These are phyloP conservation scores for Lepisosteus oculatus DNA, from an alignment of 2,113 vertebrate species.

Conservation along the genomic window DNA sequence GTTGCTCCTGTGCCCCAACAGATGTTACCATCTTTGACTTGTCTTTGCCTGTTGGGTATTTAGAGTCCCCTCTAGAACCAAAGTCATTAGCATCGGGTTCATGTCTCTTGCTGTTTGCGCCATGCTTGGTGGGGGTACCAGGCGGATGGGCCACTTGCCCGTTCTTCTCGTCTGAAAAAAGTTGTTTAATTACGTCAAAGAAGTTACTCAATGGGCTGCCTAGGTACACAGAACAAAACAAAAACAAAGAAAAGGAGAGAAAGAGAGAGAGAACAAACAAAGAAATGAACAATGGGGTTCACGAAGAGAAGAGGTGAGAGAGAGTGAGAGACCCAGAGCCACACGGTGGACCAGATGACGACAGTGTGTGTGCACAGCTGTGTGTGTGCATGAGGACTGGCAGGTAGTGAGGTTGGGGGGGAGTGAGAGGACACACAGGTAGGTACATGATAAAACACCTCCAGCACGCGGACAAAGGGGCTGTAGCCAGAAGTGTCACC, in stretches of 20 bases:
- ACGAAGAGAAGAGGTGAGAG: constrained; percentile 49
- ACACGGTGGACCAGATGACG: constrained; percentile 9
- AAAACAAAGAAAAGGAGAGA: constrained; percentile 64
- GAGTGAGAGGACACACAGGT: neutral
- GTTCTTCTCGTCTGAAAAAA: constrained; percentile 99
- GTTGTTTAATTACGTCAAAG: constrained; percentile 99
- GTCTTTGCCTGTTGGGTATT: constrained; percentile 78
- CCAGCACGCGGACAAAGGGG: too few species aligned
- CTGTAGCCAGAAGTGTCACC: too few species aligned
- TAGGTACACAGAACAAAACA: constrained; percentile 78
- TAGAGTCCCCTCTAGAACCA: constrained; percentile 75
- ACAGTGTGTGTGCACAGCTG: too few species aligned
- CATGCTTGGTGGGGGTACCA: constrained; percentile 83
- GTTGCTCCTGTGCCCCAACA: constrained; percentile 79
- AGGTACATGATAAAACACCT: too few species aligned
- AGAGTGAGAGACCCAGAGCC: constrained; percentile 48
- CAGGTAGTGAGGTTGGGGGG: neutral
- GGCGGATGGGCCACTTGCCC: constrained; percentile 89
- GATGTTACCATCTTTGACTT: constrained; percentile 76
- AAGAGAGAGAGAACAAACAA: constrained; percentile 78
- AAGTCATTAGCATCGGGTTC: constrained; percentile 84
- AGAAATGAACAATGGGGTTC: constrained; percentile 80
- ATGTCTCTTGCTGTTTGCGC: constrained; percentile 77
- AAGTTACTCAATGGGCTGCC: constrained; percentile 97
- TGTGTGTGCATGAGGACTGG: neutral